Percentiles rank a stretch among this genome's conserved stretches.
These are phyloP conservation scores for Leptodactylus fallax DNA, from an alignment of 2,797 vertebrate species.

Conservation along the genomic window DNA sequence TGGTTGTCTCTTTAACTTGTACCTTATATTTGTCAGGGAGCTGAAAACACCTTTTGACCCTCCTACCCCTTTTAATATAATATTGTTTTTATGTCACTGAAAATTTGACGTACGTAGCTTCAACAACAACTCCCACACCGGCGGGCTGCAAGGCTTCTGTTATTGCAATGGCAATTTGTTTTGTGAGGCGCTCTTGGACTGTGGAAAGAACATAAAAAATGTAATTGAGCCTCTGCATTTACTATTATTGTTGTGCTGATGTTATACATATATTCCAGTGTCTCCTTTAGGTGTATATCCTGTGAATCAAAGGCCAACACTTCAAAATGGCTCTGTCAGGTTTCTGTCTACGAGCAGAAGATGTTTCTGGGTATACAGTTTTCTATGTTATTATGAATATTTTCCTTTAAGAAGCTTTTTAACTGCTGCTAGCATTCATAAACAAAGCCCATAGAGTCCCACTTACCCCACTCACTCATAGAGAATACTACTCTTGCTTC, in stretches of 20 bases:
- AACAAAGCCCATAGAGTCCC: neutral
- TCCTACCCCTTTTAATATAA: neutral
- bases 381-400: neutral
- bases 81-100: neutral
- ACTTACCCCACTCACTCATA: neutral
- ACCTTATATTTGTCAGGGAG: too few relatives aligned
- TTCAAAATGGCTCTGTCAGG: neutral
- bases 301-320: neutral
- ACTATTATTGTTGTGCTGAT: neutral
- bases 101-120: conserved; percentile 86
- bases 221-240: neutral
- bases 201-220: conserved; percentile 58
- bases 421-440: neutral
- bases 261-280: neutral
- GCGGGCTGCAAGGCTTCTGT: conserved; percentile 93
- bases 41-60: too few relatives aligned
- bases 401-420: neutral
- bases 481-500: neutral
- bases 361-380: neutral
- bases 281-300: neutral
- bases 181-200: conserved; percentile 97
- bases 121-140: conserved; percentile 93
- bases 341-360: neutral
- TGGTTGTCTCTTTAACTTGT: neutral
- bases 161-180: conserved; percentile 95